Evolutionary conservation across 30 jellyfish, hydroid and myxozoan genomes (phyloP), one percentile per base, ranked within the genome.

Genomic region (Cassiopea andromeda): DNA sequence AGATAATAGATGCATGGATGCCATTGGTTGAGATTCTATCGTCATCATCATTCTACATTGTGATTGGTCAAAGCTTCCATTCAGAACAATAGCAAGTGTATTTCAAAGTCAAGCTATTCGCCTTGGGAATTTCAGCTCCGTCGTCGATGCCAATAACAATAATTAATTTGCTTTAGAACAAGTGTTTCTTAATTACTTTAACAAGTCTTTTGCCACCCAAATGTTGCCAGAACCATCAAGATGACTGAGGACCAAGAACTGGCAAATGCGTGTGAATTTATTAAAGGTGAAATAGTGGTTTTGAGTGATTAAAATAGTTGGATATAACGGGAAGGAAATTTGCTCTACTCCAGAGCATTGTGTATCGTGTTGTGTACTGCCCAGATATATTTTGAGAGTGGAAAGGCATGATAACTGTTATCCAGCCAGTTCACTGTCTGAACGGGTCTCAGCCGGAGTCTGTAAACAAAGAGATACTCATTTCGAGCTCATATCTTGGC

Each of bases 181-280:
- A 70, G 18, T 70, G 6, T 7, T 70, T 43, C 47, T 14, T 70
- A 16, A 12, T 15, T 9, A 43, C 15, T 70, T 70, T 17, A 14
- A 15, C 18, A 8, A 16, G 4, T 7, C 4, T 70, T 70, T 70
- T 38, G 15, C 27, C 38, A 12, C 48, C 58, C 95, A 77, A 83
- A 88, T 88, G 95, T 60, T 54, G 87, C 75, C 83, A 50, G 76
- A 57, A 69, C 73, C 19, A 66, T 61, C 95, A 73, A 45, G 68
- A 88, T 88, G 95, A 88, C 90, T 45, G 98, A 88, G 85, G 98
- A 93, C 59, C 97, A 93, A 78, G 98, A 93, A 48, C 92, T 94
- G 84, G 97, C 91, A 83, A 94, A 94, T 82, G 98, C 98, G 46
- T 94, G 98, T 75, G 98, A 94, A 73, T 94, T 67, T 64, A 84